Percentiles rank a stretch among this genome's conserved stretches.
phyloP scores from a whole-genome alignment of 1,140 invertebrate species.

The Lethrus apterus region DNA sequence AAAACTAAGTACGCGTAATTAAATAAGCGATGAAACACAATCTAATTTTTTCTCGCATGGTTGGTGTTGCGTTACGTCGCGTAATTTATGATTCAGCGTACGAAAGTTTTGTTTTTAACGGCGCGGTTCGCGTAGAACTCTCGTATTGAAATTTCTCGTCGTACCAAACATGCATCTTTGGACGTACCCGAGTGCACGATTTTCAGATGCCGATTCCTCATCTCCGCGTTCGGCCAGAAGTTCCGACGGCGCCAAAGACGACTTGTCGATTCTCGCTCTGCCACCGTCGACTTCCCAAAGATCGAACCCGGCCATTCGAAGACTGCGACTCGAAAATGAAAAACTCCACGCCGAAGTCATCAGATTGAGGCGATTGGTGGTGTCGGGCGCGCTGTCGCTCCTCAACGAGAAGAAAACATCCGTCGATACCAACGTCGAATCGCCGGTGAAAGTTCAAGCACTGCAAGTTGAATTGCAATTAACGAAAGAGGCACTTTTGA shows the following conservation, averaged over 20 bases:
- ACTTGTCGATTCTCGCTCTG: slow-evolving; percentile 24
- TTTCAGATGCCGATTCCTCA: slow-evolving; percentile 29
- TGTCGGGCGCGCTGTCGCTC: slow-evolving; percentile 33
- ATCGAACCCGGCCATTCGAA: slow-evolving; percentile 39
- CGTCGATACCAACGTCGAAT: slow-evolving; percentile 18
- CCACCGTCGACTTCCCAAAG: slow-evolving; percentile 32
- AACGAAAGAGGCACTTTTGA: slow-evolving; percentile 47
- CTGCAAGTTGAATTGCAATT: slow-evolving; percentile 53
- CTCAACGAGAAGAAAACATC: slow-evolving; percentile 28
- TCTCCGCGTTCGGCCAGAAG: slow-evolving; percentile 33
- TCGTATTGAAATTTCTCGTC: too few relatives aligned
- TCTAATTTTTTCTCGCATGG: too few relatives aligned
- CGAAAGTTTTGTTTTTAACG: too few relatives aligned
- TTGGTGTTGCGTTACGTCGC: too few relatives aligned
- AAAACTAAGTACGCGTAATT: too few relatives aligned
- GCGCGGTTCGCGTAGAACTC: not conserved
- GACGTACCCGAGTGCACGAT: too few relatives aligned
- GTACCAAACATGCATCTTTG: too few relatives aligned
- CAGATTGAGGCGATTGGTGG: slow-evolving; percentile 50
- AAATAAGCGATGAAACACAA: too few relatives aligned
- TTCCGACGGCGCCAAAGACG: slow-evolving; percentile 31
- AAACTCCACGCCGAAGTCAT: slow-evolving; percentile 59
- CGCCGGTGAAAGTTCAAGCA: slow-evolving; percentile 32
- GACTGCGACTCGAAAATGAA: slow-evolving; percentile 59
- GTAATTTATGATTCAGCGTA: too few relatives aligned